Conservation (phyloP, 1,140 invertebrate genomes). For the Vollenhovia emeryi region DNA sequence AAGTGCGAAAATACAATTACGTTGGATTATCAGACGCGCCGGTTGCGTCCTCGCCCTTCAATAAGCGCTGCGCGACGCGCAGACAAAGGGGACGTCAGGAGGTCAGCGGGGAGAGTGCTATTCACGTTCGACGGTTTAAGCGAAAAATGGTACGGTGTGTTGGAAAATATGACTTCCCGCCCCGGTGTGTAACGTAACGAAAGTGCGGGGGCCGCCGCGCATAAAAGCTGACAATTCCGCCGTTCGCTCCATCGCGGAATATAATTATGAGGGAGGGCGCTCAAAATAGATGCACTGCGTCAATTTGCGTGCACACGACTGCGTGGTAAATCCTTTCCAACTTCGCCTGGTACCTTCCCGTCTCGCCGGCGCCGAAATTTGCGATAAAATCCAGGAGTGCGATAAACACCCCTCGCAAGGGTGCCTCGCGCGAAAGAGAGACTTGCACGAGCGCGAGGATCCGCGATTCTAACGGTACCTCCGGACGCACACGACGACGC, state of each 20-base stretch:
- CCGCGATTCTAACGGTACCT: background rate
- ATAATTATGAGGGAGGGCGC: conserved; percentile 18
- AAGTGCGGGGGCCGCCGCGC: conserved; percentile 6
- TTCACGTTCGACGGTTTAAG: conserved; percentile 44
- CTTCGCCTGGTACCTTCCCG: background rate
- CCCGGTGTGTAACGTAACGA: conserved; percentile 44
- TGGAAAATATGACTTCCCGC: conserved; percentile 21
- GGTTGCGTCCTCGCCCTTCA: conserved; percentile 9
- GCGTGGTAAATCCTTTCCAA: background rate
- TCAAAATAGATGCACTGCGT: conserved; percentile 26
- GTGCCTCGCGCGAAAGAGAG: background rate
- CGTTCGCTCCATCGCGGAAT: conserved; percentile 20
- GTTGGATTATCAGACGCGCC: conserved; percentile 37
- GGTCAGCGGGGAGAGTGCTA: conserved; percentile 36
- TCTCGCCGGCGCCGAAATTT: background rate
- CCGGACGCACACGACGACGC: background rate
- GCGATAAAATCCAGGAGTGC: background rate
- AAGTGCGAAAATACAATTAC: conserved; percentile 56
- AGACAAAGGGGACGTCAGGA: conserved; percentile 43
- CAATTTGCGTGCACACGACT: conserved; percentile 4
- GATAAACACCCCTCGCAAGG: background rate
- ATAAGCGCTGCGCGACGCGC: background rate
- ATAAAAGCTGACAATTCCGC: conserved; percentile 62
- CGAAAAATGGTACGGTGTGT: conserved; percentile 53
- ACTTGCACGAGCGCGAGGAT: no score